phyloP scores from a whole-genome alignment of 2,888 invertebrate genomes.

The Zygothrica quintamaculata region DNA sequence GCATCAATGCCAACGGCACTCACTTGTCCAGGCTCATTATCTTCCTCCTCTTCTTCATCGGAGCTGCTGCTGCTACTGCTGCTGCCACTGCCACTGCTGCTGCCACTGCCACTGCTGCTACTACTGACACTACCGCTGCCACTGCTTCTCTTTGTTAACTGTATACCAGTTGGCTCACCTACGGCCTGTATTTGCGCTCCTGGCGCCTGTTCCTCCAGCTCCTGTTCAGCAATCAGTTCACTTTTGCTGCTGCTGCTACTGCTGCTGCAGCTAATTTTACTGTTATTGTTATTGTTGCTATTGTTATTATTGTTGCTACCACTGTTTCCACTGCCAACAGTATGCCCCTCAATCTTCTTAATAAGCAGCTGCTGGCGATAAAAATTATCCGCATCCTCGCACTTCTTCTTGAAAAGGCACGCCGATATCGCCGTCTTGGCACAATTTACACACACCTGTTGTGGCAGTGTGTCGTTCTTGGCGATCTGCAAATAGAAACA shows the following conservation, averaged over 20 bases:
- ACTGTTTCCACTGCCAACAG: slow-evolving; percentile 1
- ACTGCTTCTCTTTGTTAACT: slow-evolving; percentile 22
- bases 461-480: slow-evolving; percentile 82
- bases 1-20: slow-evolving; percentile 17
- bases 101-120: slow-evolving; percentile 37
- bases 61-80: slow-evolving; percentile 56
- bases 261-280: not conserved
- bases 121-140: slow-evolving; percentile 42
- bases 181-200: slow-evolving; percentile 6
- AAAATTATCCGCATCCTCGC: slow-evolving; percentile 84
- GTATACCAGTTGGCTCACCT: slow-evolving; percentile 17
- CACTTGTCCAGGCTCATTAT: slow-evolving; percentile 35
- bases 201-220: not conserved
- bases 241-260: slow-evolving; percentile 6
- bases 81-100: slow-evolving; percentile 34
- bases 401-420: slow-evolving; percentile 83
- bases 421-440: slow-evolving; percentile 83
- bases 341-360: slow-evolving; percentile 76
- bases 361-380: slow-evolving; percentile 83
- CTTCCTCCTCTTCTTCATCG: slow-evolving; percentile 62
- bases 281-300: not conserved
- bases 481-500: slow-evolving; percentile 71
- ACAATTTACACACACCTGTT: slow-evolving; percentile 83
- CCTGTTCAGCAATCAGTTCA: slow-evolving; percentile 12
- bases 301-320: slow-evolving; percentile 6